These are phyloP conservation scores for Deilephila elpenor DNA, from an alignment of 2,888 invertebrate species.

Conservation along the genomic window DNA sequence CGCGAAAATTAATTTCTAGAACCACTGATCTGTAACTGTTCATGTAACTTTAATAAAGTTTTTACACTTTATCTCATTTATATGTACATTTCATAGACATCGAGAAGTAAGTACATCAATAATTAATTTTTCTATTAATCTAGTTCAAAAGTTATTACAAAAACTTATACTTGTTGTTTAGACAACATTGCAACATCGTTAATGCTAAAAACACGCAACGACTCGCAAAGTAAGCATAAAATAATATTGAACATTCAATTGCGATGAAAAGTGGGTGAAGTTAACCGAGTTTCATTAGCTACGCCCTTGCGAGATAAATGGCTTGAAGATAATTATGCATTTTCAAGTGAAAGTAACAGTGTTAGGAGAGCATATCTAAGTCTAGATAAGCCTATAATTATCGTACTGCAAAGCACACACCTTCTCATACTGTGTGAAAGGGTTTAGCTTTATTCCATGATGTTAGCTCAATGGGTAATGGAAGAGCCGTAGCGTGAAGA, in stretches of 20 bases:
- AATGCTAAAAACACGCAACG: not conserved
- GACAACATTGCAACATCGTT: not conserved
- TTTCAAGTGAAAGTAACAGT: not conserved
- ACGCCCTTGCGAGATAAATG: not conserved
- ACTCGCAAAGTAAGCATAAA: not conserved
- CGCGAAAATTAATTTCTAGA: conserved; percentile 10
- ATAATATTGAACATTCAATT: not conserved
- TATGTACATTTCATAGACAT: not conserved
- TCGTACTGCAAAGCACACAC: too few relatives aligned
- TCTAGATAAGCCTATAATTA: not conserved
- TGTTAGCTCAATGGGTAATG: too few relatives aligned
- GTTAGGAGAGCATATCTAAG: not conserved
- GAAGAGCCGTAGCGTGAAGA: too few relatives aligned
- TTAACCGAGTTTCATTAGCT: not conserved
- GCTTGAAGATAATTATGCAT: not conserved
- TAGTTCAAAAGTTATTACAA: conserved; percentile 8
- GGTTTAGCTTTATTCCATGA: too few relatives aligned
- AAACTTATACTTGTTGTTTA: not conserved
- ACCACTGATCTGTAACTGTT: not conserved
- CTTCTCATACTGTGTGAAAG: too few relatives aligned
- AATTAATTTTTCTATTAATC: conserved; percentile 2
- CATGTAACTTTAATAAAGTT: not conserved
- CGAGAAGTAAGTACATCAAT: conserved; percentile 2
- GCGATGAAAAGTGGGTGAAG: conserved; percentile 4
- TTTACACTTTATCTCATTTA: not conserved